Percentiles rank a stretch among this genome's conserved stretches.
These are phyloP conservation scores for Drosophila longiperda DNA, from an alignment of 2,888 invertebrate species.

Conservation along the genomic window DNA sequence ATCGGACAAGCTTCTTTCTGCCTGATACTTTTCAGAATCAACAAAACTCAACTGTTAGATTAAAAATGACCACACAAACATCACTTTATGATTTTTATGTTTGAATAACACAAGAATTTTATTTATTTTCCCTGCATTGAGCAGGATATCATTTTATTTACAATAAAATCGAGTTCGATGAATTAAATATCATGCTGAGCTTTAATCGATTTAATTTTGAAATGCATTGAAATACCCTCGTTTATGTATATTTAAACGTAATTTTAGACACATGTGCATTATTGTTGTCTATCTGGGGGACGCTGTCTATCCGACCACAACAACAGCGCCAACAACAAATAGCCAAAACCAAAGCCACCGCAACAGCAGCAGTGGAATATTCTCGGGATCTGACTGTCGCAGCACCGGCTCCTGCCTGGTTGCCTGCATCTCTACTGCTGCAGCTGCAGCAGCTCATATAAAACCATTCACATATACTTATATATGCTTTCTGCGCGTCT, in stretches of 20 bases:
- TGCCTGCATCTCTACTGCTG: conserved; percentile 51
- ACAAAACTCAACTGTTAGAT: neutral
- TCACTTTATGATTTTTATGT: neutral
- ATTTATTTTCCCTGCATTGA: neutral
- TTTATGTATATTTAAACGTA: conserved; percentile 76
- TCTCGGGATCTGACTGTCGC: conserved; percentile 35
- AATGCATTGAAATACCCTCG: conserved; percentile 24
- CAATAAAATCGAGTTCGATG: neutral
- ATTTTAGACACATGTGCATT: conserved; percentile 80
- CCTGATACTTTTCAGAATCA: neutral
- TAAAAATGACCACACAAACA: neutral
- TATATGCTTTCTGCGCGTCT: conserved; percentile 14
- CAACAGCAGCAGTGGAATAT: conserved; percentile 57
- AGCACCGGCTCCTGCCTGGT: conserved; percentile 26
- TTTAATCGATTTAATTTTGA: neutral
- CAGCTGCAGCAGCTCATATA: conserved; percentile 69
- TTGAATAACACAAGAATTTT: neutral
- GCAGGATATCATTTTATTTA: neutral
- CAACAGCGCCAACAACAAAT: conserved; percentile 75
- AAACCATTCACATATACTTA: conserved; percentile 71
- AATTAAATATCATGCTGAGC: neutral
- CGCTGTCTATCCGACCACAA: conserved; percentile 75
- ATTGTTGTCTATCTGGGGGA: conserved; percentile 77
- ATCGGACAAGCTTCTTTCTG: neutral
- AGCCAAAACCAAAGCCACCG: conserved; percentile 71